These are phyloP conservation scores for Brachionus paranguensis DNA, from an alignment of 1,140 invertebrate genomes.

Conservation along the genomic window DNA sequence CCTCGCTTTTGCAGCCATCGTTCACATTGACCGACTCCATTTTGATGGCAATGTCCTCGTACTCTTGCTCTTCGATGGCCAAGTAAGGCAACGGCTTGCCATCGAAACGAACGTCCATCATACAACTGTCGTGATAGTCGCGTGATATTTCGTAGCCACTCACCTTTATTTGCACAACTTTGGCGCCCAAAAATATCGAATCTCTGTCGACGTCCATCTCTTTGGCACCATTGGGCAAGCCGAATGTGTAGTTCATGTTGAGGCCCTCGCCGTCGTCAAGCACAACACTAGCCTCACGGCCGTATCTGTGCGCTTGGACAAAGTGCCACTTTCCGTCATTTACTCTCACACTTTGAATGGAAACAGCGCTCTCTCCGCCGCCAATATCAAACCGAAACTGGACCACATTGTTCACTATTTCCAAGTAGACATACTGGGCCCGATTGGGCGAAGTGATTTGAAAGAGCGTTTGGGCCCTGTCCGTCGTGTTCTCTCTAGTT, in stretches of 20 bases:
- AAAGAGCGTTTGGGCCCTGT: constrained; percentile 61
- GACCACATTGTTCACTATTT: constrained; percentile 30
- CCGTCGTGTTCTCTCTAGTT: constrained; percentile 68
- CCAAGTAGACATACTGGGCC: constrained; percentile 74
- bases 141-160: constrained; percentile 30
- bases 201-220: constrained; percentile 38
- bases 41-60: constrained; percentile 70
- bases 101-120: constrained; percentile 78
- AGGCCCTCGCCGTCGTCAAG: constrained; percentile 86
- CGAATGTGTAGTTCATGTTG: constrained; percentile 17
- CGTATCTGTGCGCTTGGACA: constrained; percentile 70
- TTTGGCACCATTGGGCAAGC: neutral
- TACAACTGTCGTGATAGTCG: constrained; percentile 62
- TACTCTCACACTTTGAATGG: constrained; percentile 61
- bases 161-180: constrained; percentile 28
- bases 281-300: constrained; percentile 84
- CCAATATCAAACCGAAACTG: constrained; percentile 38
- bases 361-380: constrained; percentile 1
- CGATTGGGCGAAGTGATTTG: constrained; percentile 68
- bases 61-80: constrained; percentile 69
- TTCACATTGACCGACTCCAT: constrained; percentile 76
- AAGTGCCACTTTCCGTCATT: constrained; percentile 96
- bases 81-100: constrained; percentile 85
- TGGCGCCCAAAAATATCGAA: constrained; percentile 33
- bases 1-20: constrained; percentile 75